Evolutionary conservation across 2,113 vertebrate genomes (phyloP).

Genomic region (Malurus cyaneus): DNA sequence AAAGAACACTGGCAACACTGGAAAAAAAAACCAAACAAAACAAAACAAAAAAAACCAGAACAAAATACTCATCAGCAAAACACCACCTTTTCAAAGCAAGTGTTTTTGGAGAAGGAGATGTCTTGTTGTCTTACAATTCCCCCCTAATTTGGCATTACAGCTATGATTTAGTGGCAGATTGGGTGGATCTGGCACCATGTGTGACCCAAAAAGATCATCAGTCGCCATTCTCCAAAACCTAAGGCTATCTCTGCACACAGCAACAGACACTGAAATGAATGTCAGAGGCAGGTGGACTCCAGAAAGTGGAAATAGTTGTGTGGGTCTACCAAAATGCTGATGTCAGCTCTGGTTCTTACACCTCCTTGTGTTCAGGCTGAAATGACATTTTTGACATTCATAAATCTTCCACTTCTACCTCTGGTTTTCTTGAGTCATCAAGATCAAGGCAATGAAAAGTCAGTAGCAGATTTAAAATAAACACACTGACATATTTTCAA

Average conservation of each 20-base stretch:
- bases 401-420: not conserved
- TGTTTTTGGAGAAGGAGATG: not conserved
- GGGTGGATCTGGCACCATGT: fast-evolving
- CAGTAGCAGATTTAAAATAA: not conserved
- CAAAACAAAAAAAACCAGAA: not conserved
- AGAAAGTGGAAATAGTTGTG: not conserved
- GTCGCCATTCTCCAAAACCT: not conserved
- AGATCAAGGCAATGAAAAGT: not conserved
- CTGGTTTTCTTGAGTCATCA: not conserved
- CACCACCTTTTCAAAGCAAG: not conserved
- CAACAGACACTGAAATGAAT: not conserved
- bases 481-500: not conserved
- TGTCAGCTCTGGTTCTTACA: fast-evolving
- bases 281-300: not conserved
- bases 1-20: not conserved
- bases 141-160: not conserved
- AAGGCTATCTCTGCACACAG: not conserved
- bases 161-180: not conserved
- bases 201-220: not conserved
- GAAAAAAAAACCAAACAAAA: not conserved
- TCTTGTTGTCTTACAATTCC: not conserved
- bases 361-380: not conserved
- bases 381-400: not conserved
- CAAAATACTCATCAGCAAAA: not conserved
- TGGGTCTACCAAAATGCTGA: not conserved